These are phyloP conservation scores for Macrostomum lignano DNA, from an alignment of 1,140 invertebrate genomes.

Conservation along the genomic window DNA sequence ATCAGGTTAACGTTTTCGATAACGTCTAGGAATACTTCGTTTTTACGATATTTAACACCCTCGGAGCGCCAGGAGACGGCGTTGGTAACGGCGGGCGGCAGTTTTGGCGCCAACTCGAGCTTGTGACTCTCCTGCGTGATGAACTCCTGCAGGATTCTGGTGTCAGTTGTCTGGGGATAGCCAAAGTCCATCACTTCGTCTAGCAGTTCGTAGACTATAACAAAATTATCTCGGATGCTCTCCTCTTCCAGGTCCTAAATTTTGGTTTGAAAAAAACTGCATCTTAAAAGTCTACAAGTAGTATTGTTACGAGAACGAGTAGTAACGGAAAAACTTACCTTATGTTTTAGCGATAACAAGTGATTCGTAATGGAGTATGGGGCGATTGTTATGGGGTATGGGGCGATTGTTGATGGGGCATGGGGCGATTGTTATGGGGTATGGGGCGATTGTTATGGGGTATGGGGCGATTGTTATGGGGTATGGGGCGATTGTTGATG, in stretches of 20 bases:
- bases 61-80: constrained; percentile 96
- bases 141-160: constrained; percentile 87
- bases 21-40: constrained; percentile 97
- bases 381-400: too few species aligned
- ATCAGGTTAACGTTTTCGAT: constrained; percentile 93
- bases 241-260: constrained; percentile 94
- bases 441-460: too few species aligned
- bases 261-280: too few species aligned
- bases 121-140: constrained; percentile 93
- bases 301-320: too few species aligned
- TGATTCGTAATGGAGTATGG: too few species aligned
- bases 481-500: too few species aligned
- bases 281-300: too few species aligned
- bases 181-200: constrained; percentile 98
- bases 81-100: constrained; percentile 96
- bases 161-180: constrained; percentile 95
- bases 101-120: constrained; percentile 70
- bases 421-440: too few species aligned
- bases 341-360: too few species aligned
- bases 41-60: constrained; percentile 94
- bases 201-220: constrained; percentile 84
- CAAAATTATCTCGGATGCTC: constrained; percentile 94
- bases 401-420: too few species aligned
- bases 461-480: too few species aligned
- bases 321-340: too few species aligned